phyloP scores from a whole-genome alignment of 2,888 invertebrate genomes.

The Agrotis clavis region DNA sequence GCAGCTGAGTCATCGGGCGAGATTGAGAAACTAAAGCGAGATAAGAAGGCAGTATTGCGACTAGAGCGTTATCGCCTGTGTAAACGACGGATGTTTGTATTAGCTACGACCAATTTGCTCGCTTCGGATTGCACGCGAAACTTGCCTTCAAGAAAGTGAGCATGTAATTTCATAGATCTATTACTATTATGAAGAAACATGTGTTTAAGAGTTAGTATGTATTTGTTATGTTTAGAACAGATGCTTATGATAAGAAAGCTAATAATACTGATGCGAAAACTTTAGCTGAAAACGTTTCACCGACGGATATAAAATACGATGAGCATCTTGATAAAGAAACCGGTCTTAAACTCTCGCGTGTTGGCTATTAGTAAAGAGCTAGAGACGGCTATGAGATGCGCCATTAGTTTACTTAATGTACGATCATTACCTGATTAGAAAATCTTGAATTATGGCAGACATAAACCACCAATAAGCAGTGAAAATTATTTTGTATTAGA shows the following conservation, averaged over 20 bases:
- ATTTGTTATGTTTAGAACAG: conserved; percentile 25
- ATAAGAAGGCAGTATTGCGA: conserved; percentile 72
- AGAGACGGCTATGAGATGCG: conserved; percentile 37
- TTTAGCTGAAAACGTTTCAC: conserved; percentile 6
- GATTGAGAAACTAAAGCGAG: conserved; percentile 73
- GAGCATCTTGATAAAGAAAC: conserved; percentile 37
- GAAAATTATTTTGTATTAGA: conserved; percentile 30
- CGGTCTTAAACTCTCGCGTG: conserved; percentile 44
- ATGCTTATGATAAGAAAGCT: conserved; percentile 20
- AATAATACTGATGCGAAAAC: conserved; percentile 13
- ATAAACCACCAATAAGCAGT: conserved; percentile 26
- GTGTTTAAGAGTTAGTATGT: conserved; percentile 10
- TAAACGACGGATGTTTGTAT: conserved; percentile 85
- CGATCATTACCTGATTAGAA: conserved; percentile 49
- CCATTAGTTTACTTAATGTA: conserved; percentile 51
- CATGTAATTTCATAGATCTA: conserved; percentile 46
- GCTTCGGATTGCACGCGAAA: conserved; percentile 65
- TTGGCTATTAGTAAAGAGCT: conserved; percentile 36
- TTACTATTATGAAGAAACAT: conserved; percentile 33
- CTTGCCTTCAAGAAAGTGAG: conserved; percentile 52
- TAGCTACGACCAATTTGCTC: conserved; percentile 71
- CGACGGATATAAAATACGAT: conserved; percentile 19
- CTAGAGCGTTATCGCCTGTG: conserved; percentile 78
- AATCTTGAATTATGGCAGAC: conserved; percentile 44
- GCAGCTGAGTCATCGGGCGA: conserved; percentile 60